Evolutionary conservation across 2,113 vertebrate species (phyloP).

Genomic region (Pholis gunnellus): DNA sequence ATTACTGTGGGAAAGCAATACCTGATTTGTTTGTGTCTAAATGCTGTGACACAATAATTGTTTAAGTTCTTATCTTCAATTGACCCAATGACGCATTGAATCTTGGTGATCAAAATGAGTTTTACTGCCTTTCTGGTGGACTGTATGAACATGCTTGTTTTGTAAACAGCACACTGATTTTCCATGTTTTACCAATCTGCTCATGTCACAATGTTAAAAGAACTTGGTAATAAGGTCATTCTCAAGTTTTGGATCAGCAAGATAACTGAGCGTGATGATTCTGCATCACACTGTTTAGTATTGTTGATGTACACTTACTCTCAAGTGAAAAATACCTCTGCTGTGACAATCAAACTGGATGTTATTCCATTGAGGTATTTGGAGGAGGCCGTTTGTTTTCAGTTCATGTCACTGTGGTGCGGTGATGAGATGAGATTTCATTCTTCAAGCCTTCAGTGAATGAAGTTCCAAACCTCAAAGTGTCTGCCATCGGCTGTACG

Average conservation of each 20-base stretch:
- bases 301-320: neutral
- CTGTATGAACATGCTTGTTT: neutral
- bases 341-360: slow-evolving; percentile 4
- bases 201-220: neutral
- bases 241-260: neutral
- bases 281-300: neutral
- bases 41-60: slow-evolving; percentile 9
- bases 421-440: slow-evolving; percentile 22
- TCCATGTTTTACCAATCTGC: neutral
- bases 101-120: neutral
- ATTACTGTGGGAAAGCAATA: neutral
- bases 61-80: neutral
- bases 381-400: slow-evolving; percentile 22
- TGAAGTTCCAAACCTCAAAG: slow-evolving; percentile 36
- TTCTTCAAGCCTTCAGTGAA: neutral
- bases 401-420: slow-evolving; percentile 24
- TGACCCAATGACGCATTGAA: too few species aligned
- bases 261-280: neutral
- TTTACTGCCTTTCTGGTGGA: neutral
- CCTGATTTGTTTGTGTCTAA: neutral
- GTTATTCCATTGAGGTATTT: slow-evolving; percentile 25
- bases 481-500: slow-evolving; percentile 4
- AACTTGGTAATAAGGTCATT: neutral
- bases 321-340: neutral
- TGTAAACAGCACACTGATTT: neutral